Evolutionary conservation across 1,140 invertebrate genomes (phyloP).

Genomic region (Microplitis demolitor): DNA sequence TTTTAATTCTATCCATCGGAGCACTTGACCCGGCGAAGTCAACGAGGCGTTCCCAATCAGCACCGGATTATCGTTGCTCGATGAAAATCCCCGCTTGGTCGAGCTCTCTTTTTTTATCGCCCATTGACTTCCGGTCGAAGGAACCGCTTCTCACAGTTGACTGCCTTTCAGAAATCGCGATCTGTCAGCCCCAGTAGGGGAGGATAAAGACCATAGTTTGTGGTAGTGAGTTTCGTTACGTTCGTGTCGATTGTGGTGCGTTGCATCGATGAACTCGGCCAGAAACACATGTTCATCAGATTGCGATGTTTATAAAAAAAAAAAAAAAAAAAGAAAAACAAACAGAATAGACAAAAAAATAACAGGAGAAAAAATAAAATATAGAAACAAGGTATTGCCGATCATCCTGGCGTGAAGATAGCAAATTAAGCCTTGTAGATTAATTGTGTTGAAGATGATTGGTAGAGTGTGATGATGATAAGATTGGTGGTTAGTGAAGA

Average conservation of each 20-base stretch:
- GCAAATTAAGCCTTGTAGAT: background rate
- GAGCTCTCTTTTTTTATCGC: conserved; percentile 13
- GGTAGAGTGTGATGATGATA: conserved; percentile 24
- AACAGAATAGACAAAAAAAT: too few relatives aligned
- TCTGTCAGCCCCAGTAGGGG: conserved; percentile 19
- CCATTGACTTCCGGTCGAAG: conserved; percentile 27
- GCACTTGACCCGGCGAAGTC: conserved; percentile 9
- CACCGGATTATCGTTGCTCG: conserved; percentile 27
- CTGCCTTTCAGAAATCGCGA: conserved; percentile 23
- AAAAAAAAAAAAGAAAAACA: too few relatives aligned
- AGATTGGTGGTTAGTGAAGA: conserved; percentile 12
- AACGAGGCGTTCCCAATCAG: conserved; percentile 29
- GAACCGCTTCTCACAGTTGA: conserved; percentile 14
- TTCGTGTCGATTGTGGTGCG: conserved; percentile 1
- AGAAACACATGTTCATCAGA: too few relatives aligned
- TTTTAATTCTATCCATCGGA: conserved; percentile 20
- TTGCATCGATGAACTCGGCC: background rate
- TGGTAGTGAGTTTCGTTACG: conserved; percentile 2
- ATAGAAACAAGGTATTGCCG: background rate
- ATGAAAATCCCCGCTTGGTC: conserved; percentile 18
- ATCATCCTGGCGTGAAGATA: background rate
- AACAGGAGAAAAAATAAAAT: too few relatives aligned
- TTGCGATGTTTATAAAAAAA: too few relatives aligned
- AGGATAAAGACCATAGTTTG: background rate
- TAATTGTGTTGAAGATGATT: conserved; percentile 3